phyloP scores from a whole-genome alignment of 1,140 invertebrate genomes.

The Hycleus phaleratus region DNA sequence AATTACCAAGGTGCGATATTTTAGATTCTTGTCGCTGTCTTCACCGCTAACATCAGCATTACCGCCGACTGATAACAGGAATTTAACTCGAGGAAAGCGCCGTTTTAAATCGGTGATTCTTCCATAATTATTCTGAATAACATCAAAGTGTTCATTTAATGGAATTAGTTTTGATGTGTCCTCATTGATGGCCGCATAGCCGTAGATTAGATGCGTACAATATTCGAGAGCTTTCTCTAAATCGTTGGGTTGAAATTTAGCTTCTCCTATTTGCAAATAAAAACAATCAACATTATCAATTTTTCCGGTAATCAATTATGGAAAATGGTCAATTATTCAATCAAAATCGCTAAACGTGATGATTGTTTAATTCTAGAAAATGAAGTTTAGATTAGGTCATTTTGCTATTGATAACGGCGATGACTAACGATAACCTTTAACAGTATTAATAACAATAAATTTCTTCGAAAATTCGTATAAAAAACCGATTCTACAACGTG shows the following conservation, averaged over 20 bases:
- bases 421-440: conserved; percentile 2
- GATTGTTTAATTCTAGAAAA: too few species aligned
- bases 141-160: conserved; percentile 62
- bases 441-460: neutral
- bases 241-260: conserved; percentile 66
- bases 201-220: conserved; percentile 81
- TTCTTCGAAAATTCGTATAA: too few species aligned
- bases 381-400: too few species aligned
- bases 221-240: conserved; percentile 63
- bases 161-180: conserved; percentile 61
- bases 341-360: too few species aligned
- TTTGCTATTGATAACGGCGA: too few species aligned
- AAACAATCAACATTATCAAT: too few species aligned
- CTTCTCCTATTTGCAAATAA: conserved; percentile 53
- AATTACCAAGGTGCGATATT: conserved; percentile 42
- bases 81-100: conserved; percentile 60
- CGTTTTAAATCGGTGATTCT: conserved; percentile 61
- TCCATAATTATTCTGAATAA: conserved; percentile 62
- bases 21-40: conserved; percentile 52
- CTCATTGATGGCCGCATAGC: conserved; percentile 74
- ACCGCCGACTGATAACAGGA: conserved; percentile 69
- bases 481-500: too few species aligned
- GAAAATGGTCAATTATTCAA: too few species aligned
- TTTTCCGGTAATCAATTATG: too few species aligned
- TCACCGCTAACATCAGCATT: conserved; percentile 46